phyloP scores from a whole-genome alignment of 2,113 vertebrate species.

The Gracilinanus agilis region DNA sequence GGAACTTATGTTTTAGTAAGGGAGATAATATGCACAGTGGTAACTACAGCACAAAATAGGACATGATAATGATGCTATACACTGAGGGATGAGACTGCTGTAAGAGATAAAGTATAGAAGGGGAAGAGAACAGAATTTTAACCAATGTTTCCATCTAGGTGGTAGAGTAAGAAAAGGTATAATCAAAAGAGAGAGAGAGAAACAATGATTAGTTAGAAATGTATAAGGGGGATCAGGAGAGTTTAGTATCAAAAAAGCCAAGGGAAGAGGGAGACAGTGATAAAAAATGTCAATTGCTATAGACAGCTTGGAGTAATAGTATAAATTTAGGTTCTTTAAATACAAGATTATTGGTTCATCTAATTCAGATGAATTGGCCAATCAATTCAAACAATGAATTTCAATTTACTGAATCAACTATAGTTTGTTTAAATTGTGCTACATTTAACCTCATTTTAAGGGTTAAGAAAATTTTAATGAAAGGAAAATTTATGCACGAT shows the following conservation, averaged over 20 bases:
- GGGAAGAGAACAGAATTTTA: neutral
- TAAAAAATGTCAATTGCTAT: neutral
- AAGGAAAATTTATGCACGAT: no score
- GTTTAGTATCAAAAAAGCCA: neutral
- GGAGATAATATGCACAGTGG: neutral
- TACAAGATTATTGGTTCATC: neutral
- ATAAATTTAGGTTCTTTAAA: neutral
- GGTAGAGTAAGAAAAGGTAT: neutral
- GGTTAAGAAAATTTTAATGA: neutral
- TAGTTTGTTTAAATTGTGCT: neutral
- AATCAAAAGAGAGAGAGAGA: neutral
- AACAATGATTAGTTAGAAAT: neutral
- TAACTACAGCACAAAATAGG: neutral
- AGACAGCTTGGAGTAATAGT: neutral
- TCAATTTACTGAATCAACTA: neutral
- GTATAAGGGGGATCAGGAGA: neutral
- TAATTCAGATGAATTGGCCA: neutral
- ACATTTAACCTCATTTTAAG: neutral
- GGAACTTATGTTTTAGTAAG: neutral
- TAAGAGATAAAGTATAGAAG: neutral
- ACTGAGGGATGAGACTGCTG: neutral
- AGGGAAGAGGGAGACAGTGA: neutral
- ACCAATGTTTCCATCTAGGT: neutral
- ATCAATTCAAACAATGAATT: neutral
- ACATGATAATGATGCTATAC: neutral